Evolutionary conservation across 2,888 invertebrate genomes (phyloP).

Genomic region (Dicycla oo): DNA sequence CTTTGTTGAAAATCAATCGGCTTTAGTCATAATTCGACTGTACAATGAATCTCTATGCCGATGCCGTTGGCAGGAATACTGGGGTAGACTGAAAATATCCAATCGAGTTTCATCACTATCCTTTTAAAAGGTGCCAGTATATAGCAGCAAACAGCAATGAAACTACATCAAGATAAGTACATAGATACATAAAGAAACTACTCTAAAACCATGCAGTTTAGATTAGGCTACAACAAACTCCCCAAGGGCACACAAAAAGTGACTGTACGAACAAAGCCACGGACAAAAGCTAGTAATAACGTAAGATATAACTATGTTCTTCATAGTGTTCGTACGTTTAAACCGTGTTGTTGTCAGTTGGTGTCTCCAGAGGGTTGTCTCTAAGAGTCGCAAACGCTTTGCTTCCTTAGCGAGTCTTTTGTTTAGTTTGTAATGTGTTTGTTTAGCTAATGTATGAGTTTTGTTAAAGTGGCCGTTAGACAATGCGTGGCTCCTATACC

Average conservation of each 20-base stretch:
- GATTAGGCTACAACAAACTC: conserved; percentile 24
- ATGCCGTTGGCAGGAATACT: neutral
- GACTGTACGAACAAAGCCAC: conserved; percentile 28
- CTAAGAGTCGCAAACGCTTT: conserved; percentile 24
- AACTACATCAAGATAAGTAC: neutral
- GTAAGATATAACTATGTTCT: conserved; percentile 16
- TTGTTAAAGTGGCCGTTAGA: neutral
- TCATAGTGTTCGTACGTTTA: conserved; percentile 34
- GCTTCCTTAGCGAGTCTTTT: conserved; percentile 6
- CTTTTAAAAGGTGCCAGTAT: neutral
- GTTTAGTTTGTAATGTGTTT: neutral
- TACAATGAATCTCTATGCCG: neutral
- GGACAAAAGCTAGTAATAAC: conserved; percentile 13
- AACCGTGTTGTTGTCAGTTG: conserved; percentile 15
- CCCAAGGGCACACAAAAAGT: conserved; percentile 19
- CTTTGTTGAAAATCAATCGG: neutral
- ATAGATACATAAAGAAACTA: conserved; percentile 19
- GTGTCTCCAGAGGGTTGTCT: conserved; percentile 19
- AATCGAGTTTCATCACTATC: neutral
- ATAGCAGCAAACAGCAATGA: neutral
- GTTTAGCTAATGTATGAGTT: conserved; percentile 4
- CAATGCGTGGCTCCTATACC: neutral
- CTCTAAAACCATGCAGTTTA: conserved; percentile 30
- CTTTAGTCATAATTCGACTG: neutral
- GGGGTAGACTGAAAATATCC: neutral